A percentile compares a stretch with the other conserved stretches of the same genome.
These are phyloP conservation scores for Caiman crocodilus DNA, from an alignment of 2,797 vertebrate genomes.

Conservation along the genomic window DNA sequence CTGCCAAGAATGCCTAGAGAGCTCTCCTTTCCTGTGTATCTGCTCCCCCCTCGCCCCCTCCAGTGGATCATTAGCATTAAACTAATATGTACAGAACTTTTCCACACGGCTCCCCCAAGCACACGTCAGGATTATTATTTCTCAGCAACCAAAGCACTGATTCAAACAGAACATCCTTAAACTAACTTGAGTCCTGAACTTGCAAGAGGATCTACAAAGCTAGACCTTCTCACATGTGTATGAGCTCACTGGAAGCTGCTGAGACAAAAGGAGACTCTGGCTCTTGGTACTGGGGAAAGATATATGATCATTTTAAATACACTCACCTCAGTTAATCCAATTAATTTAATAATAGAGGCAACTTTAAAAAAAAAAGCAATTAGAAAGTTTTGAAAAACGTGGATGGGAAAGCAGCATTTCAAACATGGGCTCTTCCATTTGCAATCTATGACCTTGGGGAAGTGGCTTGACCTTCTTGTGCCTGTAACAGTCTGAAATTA, in stretches of 20 bases:
- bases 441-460: neutral
- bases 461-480: neutral
- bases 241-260: neutral
- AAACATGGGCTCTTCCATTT: neutral
- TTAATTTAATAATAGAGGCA: neutral
- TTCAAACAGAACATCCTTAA: slow-evolving; percentile 48
- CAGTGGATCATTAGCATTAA: slow-evolving; percentile 61
- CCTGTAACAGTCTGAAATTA: accelerated
- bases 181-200: slow-evolving; percentile 43
- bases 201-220: slow-evolving; percentile 49
- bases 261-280: neutral
- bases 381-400: neutral
- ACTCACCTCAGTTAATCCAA: neutral
- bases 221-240: slow-evolving; percentile 49
- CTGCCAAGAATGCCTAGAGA: slow-evolving; percentile 60
- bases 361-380: neutral
- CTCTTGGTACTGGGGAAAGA: neutral
- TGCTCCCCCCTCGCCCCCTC: slow-evolving; percentile 66
- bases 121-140: slow-evolving; percentile 40
- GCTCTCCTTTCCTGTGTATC: slow-evolving; percentile 54
- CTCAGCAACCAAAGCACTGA: slow-evolving; percentile 5
- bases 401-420: neutral
- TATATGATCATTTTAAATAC: neutral
- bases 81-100: neutral
- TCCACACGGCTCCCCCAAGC: neutral